These are phyloP conservation scores for Lordiphosa andalusiaca DNA, from an alignment of 2,888 invertebrate genomes.

Conservation along the genomic window DNA sequence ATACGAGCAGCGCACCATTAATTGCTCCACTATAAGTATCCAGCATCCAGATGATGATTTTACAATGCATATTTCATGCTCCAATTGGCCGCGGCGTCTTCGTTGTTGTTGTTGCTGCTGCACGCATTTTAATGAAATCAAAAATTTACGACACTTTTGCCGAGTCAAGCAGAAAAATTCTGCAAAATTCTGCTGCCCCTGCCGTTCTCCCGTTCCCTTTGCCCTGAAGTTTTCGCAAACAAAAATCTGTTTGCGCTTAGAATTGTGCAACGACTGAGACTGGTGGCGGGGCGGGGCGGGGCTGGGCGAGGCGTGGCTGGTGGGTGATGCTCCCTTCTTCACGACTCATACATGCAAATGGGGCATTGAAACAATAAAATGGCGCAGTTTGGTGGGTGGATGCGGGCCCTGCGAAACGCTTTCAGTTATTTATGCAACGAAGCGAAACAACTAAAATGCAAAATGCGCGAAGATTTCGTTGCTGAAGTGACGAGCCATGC, in stretches of 20 bases:
- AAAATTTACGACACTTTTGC: constrained; percentile 61
- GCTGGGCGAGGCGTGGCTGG: too few species aligned
- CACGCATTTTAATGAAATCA: constrained; percentile 64
- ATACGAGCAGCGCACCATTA: constrained; percentile 21
- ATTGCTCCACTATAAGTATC: constrained; percentile 24
- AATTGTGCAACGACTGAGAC: constrained; percentile 39
- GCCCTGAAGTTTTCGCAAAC: constrained; percentile 26
- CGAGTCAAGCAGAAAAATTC: constrained; percentile 60
- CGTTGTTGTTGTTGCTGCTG: constrained; percentile 26
- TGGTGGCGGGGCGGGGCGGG: background rate
- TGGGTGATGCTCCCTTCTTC: too few species aligned
- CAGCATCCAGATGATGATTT: constrained; percentile 16
- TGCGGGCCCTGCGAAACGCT: constrained; percentile 23
- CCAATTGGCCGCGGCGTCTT: constrained; percentile 32
- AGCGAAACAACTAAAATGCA: constrained; percentile 58
- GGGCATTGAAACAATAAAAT: constrained; percentile 56
- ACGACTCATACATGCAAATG: constrained; percentile 53
- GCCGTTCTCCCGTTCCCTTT: background rate
- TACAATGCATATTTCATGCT: constrained; percentile 58
- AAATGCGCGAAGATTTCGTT: constrained; percentile 56
- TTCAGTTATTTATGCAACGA: constrained; percentile 64
- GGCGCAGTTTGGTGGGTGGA: constrained; percentile 22
- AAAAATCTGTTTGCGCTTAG: constrained; percentile 54
- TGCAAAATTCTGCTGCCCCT: constrained; percentile 12
- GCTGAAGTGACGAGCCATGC: constrained; percentile 58